Base-by-base conservation (phyloP, 1,140 invertebrate species). In the Monochamus saltuarius region DNA sequence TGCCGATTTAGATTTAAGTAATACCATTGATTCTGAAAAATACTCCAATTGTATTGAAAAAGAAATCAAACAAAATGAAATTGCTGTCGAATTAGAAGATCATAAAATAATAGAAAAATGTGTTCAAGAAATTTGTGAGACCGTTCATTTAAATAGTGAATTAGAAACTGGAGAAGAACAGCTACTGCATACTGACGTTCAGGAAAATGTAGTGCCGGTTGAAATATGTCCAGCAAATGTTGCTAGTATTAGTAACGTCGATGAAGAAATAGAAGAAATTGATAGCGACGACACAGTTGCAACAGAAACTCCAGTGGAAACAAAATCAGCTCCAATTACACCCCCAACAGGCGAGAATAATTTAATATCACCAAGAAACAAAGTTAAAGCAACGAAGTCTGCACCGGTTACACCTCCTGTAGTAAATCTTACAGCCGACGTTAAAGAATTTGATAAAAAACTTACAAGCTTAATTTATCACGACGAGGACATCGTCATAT, bases 381-480 rank as follows among this genome's bases (percentile, higher is more conserved):
- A 53, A 39, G 52, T 46, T 11, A 59, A 56, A 47, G 39, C 53
- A 50, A 19, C 59, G 1, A 65, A 65, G 57, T 62, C 64, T 14
- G 13, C 49, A 16, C 59, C 59, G n/a, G 46, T 59, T 13, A 55
- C 63, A 35, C 50, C 59, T 9, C 60, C 63, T 11, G 22, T 55
- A 1, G 45, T 63, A 38, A 47, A 65, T 54, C 34, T 68, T 10
- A 64, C 64, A 37, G 65, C 65, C 35, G 58, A 70, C 39, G 60
- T 70, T 13, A 62, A 64, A 40, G 71, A 71, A 49, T 64, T 74
- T 39, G 67, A 72, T 61, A 67, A 68, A 52, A 74, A 74, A 67
- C 52, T 74, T 13, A 70, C 71, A 8, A 70, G 71, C 50, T 50
- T 74, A 9, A 74, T 74, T 19, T 72, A 72, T 51, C 68, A 73